Evolutionary conservation across 2,888 invertebrate genomes (phyloP).

Genomic region (Diarsia brunnea): DNA sequence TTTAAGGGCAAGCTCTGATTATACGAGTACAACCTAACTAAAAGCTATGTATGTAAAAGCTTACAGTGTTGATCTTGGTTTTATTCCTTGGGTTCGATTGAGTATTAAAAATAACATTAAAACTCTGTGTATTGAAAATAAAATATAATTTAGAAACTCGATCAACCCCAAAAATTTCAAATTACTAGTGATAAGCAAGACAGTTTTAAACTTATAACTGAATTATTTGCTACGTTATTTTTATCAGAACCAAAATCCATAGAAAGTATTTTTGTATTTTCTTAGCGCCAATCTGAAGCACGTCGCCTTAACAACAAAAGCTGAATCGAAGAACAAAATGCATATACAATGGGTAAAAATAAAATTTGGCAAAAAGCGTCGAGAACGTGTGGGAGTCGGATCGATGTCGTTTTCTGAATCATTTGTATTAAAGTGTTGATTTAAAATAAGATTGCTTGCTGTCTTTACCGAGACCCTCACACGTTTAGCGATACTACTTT

Average conservation of each 20-base stretch:
- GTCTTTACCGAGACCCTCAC: neutral
- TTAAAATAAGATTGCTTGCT: slow-evolving; percentile 16
- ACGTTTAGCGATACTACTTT: neutral
- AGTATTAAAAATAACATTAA: too few relatives aligned
- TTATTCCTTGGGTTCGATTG: too few relatives aligned
- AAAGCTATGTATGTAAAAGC: too few relatives aligned
- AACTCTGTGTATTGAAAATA: neutral
- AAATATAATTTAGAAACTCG: too few relatives aligned
- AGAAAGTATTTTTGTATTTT: too few relatives aligned
- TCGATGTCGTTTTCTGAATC: slow-evolving; percentile 55
- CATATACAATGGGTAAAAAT: slow-evolving; percentile 64
- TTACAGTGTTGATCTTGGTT: neutral
- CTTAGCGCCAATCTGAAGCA: neutral
- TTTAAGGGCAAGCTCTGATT: slow-evolving; percentile 51
- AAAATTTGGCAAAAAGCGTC: slow-evolving; percentile 64
- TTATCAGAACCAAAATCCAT: neutral
- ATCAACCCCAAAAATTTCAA: neutral
- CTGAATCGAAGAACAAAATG: slow-evolving; percentile 63
- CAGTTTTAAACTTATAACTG: neutral
- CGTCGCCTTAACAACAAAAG: slow-evolving; percentile 64
- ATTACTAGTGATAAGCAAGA: neutral
- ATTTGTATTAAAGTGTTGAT: slow-evolving; percentile 36
- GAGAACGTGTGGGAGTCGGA: slow-evolving; percentile 66
- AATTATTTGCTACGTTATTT: neutral
- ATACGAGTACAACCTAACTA: too few relatives aligned